Base-by-base conservation (phyloP, 2,113 vertebrate genomes). In the Osmerus eperlanus region DNA sequence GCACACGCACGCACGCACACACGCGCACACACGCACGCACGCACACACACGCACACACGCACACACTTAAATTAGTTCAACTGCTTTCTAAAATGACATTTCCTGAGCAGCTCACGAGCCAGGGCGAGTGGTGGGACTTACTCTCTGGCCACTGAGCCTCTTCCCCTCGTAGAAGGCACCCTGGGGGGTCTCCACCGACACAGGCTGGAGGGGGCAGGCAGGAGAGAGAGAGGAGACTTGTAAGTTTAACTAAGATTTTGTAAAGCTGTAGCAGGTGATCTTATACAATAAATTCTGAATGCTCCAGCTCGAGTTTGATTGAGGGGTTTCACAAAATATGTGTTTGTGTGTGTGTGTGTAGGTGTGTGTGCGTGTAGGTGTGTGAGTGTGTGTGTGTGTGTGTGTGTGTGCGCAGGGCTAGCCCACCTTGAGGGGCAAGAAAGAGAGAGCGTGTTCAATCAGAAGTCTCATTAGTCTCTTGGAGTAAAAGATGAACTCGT, bases 401-500 rank as follows among this genome's bases (percentile, higher is more conserved):
- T 41, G 36, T 16, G 18, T 64, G 13, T 3, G 29, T 16, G 8
- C 6, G 58, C 9, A 68, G 21, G 15, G 21, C 23, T 21, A 67
- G 9, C 86, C 80, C 66, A 96, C 95, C 91, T 94, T 93, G 71
- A 96, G 92, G 0, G 94, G 95, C 69, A 97, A 87, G 85, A 96
- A 97, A 84, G 95, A 96, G 76, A 96, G 93, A 3, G 95, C 95
- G 0, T 95, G 94, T 68, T 96, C 95, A 0, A 96, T 96, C 36
- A 97, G 85, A 2, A 97, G 93, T 75, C 95, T 88, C 95, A 96
- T 97, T 83, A 96, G 89, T 81, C 95, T 93, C 90, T 97, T 97
- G 60, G 95, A 96, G 89, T 97, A 96, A 88, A 97, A 97, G 85
- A 97, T 96, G 75, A 97, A 96, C 78, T 96, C 95, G 0, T 97